Conservation (phyloP, 2,797 vertebrate genomes). For the Gymnodraco acuticeps region DNA sequence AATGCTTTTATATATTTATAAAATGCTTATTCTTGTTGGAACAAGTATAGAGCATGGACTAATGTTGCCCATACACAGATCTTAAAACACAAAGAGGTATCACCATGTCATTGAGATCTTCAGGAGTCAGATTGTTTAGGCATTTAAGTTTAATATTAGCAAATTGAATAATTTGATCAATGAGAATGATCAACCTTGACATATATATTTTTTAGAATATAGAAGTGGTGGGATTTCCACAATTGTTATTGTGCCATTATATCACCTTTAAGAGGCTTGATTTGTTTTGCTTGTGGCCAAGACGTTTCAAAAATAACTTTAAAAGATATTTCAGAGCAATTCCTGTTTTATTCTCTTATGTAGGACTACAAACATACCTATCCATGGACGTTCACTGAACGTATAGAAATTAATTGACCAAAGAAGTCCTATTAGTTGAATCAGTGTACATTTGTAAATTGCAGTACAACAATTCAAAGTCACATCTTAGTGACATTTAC, state of each 20-base stretch:
- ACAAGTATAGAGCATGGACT: neutral
- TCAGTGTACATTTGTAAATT: neutral
- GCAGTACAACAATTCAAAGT: neutral
- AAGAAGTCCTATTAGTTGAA: neutral
- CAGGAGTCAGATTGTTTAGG: neutral
- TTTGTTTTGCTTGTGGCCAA: neutral
- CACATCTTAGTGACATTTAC: neutral
- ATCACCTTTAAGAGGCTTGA: neutral
- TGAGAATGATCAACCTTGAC: neutral
- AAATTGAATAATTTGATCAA: neutral
- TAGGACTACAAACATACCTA: neutral
- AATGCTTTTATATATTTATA: neutral
- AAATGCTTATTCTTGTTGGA: neutral
- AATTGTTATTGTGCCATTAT: neutral
- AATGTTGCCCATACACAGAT: neutral
- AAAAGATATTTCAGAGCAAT: neutral
- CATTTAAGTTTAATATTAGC: neutral
- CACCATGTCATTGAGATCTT: neutral
- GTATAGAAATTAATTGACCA: neutral
- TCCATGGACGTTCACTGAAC: neutral
- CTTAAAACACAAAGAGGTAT: neutral
- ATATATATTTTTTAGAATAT: neutral
- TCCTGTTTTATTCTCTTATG: neutral
- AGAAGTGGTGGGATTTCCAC: too few species aligned
- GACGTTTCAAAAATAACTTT: neutral